These are phyloP conservation scores for Drosophila santomea DNA, from an alignment of 1,140 invertebrate genomes.

Conservation along the genomic window DNA sequence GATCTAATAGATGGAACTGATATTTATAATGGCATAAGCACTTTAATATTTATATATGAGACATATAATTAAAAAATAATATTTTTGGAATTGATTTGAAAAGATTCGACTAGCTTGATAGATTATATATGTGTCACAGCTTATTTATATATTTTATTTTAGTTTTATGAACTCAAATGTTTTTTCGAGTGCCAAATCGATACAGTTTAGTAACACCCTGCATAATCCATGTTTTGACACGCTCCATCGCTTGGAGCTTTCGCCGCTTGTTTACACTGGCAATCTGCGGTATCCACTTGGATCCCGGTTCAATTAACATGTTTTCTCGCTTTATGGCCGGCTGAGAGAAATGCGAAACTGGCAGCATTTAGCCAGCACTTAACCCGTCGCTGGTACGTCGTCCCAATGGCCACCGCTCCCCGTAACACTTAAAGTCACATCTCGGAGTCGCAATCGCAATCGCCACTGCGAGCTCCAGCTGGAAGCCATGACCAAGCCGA, in stretches of 20 bases:
- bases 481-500: conserved; percentile 44
- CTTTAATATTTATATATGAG: too few species aligned
- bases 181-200: conserved; percentile 5
- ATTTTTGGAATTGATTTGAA: too few species aligned
- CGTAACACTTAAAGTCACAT: conserved; percentile 75
- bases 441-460: conserved; percentile 19
- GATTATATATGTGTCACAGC: too few species aligned
- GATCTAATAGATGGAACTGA: too few species aligned
- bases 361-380: conserved; percentile 61
- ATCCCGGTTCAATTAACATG: conserved; percentile 73
- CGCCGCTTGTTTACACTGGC: conserved; percentile 21
- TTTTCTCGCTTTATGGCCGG: conserved; percentile 60
- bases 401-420: conserved; percentile 47
- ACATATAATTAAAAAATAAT: too few species aligned
- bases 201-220: conserved; percentile 25
- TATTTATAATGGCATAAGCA: too few species aligned
- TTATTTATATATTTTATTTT: too few species aligned
- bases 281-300: conserved; percentile 17
- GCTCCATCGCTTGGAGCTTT: conserved; percentile 16
- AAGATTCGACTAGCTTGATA: too few species aligned
- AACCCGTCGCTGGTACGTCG: conserved; percentile 48
- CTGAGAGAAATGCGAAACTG: conserved; percentile 54
- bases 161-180: neutral
- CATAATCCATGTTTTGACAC: conserved; percentile 41
- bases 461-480: conserved; percentile 5